Base-by-base conservation (phyloP, 2,797 vertebrate genomes). In the Phoxinus dragarum region DNA sequence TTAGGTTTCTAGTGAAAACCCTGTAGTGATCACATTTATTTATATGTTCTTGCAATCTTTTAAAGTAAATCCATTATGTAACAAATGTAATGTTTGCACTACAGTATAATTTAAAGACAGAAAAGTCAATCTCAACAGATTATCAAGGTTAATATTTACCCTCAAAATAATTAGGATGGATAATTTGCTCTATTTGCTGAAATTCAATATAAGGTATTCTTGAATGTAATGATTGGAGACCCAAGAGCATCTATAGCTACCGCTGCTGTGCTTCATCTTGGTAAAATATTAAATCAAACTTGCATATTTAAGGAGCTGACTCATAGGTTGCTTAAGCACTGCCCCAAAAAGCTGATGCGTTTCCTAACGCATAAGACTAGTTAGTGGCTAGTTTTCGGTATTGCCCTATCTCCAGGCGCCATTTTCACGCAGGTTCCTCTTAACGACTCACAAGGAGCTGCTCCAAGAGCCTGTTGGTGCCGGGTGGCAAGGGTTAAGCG, bases 401-500 rank as follows among this genome's bases (percentile, higher is more conserved):
- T 21, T 80, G 74, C 21, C 75, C 77, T 54, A 76, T 64, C 80
- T 54, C 72, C 86, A 54, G 84, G 81, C 90, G 88, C 90, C 90
- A 90, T 90, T 89, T 89, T 86, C 80, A 68, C 80, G 47, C 69
- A 76, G 86, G 88, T 88, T 87, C 87, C 82, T 86, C 59, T 56
- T 54, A 71, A 72, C 80, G 88, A 81, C 77, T 85, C 79, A 86
- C 74, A 71, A 89, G 83, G n/a, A 74, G 72, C 78, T 31, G 38
- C 49, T 89, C 61, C 80, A 73, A 38, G 81, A 86, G 72, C 73
- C 71, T 73, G 54, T 68, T 40, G 64, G 21, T 38, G 34, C 31
- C 27, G 86, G 77, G 74, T 42, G 67, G 40, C 81, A 85, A 90
- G 88, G 90, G 91, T 92, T 92, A 92, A 90, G 84, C 61, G 27